A percentile compares a stretch with the other conserved stretches of the same genome.
Conservation (phyloP, 2,113 vertebrate species). For the Eclectus roratus region DNA sequence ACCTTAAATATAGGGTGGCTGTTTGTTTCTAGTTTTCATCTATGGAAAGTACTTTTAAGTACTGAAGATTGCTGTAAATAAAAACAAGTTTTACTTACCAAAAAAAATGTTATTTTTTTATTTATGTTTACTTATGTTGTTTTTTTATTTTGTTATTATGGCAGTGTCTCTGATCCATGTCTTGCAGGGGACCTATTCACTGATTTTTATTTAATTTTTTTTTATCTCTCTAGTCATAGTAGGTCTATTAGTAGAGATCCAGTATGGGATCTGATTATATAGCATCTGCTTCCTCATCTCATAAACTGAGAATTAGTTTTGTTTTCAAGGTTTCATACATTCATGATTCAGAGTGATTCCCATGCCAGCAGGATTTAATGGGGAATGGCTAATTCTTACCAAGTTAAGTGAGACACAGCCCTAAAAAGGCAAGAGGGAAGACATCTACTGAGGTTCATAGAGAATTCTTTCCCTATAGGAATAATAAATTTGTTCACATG, state of each 20-base stretch:
- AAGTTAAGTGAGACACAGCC: not conserved
- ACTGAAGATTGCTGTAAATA: not conserved
- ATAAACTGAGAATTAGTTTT: not conserved
- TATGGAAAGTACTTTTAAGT: not conserved
- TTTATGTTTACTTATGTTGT: too few relatives aligned
- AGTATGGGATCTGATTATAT: not conserved
- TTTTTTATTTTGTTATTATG: too few relatives aligned
- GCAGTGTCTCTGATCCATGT: not conserved
- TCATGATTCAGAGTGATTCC: not conserved
- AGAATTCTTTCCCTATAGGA: not conserved
- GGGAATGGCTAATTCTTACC: not conserved
- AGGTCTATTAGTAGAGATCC: not conserved
- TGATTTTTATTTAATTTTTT: not conserved
- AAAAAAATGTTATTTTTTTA: not conserved
- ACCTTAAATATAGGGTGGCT: not conserved
- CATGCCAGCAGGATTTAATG: not conserved
- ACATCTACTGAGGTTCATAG: not conserved
- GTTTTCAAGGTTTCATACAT: not conserved
- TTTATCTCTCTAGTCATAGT: not conserved
- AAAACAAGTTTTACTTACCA: not conserved
- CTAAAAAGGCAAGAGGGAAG: not conserved
- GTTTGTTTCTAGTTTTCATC: not conserved
- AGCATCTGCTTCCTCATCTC: not conserved
- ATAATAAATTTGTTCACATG: not conserved
- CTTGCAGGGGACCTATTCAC: not conserved